phyloP scores from a whole-genome alignment of 2,888 invertebrate genomes.

The Malacosoma neustria region DNA sequence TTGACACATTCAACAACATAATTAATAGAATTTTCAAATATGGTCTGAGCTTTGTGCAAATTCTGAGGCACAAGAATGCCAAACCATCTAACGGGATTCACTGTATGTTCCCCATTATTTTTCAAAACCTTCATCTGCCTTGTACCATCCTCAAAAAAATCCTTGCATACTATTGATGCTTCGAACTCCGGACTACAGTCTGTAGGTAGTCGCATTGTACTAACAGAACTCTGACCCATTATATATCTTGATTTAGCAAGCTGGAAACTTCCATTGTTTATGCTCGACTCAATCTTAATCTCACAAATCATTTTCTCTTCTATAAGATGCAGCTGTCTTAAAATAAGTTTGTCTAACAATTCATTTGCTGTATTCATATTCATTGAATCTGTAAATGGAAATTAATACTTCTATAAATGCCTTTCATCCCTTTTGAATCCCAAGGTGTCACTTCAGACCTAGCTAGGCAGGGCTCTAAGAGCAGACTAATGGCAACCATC shows the following conservation, averaged over 20 bases:
- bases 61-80: slow-evolving; percentile 89
- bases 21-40: slow-evolving; percentile 81
- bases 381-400: no score
- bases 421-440: no score
- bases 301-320: slow-evolving; percentile 82
- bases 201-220: slow-evolving; percentile 80
- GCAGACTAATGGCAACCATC: no score
- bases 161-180: slow-evolving; percentile 46
- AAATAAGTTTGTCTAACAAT: slow-evolving; percentile 79
- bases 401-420: no score
- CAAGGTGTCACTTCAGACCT: no score
- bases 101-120: slow-evolving; percentile 34
- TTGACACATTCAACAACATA: slow-evolving; percentile 80
- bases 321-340: slow-evolving; percentile 81
- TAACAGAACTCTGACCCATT: slow-evolving; percentile 83
- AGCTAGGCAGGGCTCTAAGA: no score
- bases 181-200: slow-evolving; percentile 72
- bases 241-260: slow-evolving; percentile 86
- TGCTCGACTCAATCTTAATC: slow-evolving; percentile 79
- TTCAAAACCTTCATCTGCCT: slow-evolving; percentile 51
- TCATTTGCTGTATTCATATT: slow-evolving; percentile 63
- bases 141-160: slow-evolving; percentile 49
- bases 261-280: slow-evolving; percentile 81
- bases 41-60: slow-evolving; percentile 82
- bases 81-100: slow-evolving; percentile 89